A percentile compares a stretch with the other conserved stretches of the same genome.
phyloP scores from a whole-genome alignment of 2,888 invertebrate genomes.

The Chorisops tibialis region DNA sequence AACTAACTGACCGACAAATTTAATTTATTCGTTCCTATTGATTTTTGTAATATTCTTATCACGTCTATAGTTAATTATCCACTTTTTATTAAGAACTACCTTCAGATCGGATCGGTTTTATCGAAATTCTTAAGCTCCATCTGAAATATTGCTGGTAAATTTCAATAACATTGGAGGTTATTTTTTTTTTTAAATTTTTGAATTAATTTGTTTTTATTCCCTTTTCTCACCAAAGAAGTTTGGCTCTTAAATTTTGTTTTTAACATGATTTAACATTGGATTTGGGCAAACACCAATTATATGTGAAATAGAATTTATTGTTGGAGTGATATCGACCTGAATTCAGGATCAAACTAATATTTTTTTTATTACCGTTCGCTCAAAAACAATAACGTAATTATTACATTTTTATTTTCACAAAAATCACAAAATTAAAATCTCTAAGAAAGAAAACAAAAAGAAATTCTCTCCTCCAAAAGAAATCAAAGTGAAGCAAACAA shows the following conservation, averaged over 20 bases:
- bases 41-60: constrained; percentile 23
- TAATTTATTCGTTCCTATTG: constrained; percentile 30
- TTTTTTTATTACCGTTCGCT: neutral
- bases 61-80: constrained; percentile 20
- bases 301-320: constrained; percentile 10
- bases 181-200: too few species aligned
- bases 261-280: too few species aligned
- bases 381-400: constrained; percentile 8
- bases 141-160: too few species aligned
- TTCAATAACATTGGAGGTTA: too few species aligned
- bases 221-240: too few species aligned
- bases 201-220: too few species aligned
- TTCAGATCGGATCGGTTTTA: too few species aligned
- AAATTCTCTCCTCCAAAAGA: constrained; percentile 11
- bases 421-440: constrained; percentile 26
- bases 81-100: constrained; percentile 26
- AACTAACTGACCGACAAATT: constrained; percentile 50
- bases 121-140: too few species aligned
- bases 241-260: too few species aligned
- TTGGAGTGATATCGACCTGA: constrained; percentile 12
- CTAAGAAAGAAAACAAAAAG: constrained; percentile 26
- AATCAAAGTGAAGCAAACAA: constrained; percentile 50
- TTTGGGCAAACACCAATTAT: neutral
- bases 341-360: neutral
- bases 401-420: neutral